Base-by-base conservation (phyloP, 2,888 invertebrate genomes). In the Anoplius nigerrimus region DNA sequence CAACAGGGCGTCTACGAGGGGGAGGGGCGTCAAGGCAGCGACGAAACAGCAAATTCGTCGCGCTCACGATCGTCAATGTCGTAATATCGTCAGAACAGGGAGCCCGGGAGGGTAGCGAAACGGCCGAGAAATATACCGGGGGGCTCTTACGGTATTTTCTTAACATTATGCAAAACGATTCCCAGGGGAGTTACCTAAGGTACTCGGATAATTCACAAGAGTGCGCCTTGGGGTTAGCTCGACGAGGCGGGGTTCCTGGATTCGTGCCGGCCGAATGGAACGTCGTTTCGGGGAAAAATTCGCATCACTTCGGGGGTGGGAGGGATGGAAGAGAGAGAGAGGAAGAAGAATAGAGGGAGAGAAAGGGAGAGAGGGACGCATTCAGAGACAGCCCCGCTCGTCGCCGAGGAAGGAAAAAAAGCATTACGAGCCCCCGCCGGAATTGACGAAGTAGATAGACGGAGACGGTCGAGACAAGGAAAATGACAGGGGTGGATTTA, bases 131-230 rank as follows among this genome's bases (percentile, higher is more conserved):
- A 27, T 34, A 11, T 58, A 56, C 66, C 68, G 11, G 53, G 42
- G n/a, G 6, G 66, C 78, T 73, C 69, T 78, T 63, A 70, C 73
- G 66, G 73, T 75, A 75, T 79, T 79, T 79, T 79, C 80, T 80
- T 79, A 80, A 72, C 73, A 70, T 79, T 80, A 79, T 79, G 79
- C 80, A 78, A 80, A 80, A 79, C 73, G 80, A 79, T 79, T 78
- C 79, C 75, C 78, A 15, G 20, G 45, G 78, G 80, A 71, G 78
- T 79, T 75, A 73, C 78, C 78, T 57, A 63, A 68, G 73, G 69
- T 73, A 70, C 71, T 71, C 66, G 71, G 73, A 75, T 79, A 79
- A 79, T 80, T 80, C 75, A 78, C 71, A 54, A 65, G 55, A 65
- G 78, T 60, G 55, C 60, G 80, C 73, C 80, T 70, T 66, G 65